Conservation (phyloP, 2,888 invertebrate genomes). For the Chesias legatella region DNA sequence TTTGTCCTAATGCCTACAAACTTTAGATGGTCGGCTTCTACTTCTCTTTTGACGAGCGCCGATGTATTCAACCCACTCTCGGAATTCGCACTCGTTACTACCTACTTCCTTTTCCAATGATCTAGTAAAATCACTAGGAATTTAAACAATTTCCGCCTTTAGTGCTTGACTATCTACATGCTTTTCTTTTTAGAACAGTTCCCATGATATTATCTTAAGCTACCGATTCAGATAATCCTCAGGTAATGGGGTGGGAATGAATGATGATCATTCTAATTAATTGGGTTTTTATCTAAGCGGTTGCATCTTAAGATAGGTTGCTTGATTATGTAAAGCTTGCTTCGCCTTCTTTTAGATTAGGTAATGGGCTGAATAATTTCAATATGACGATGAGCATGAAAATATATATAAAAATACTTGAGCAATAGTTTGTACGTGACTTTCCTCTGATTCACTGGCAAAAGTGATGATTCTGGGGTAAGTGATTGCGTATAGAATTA, state of each 20-base stretch:
- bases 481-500: neutral
- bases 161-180: constrained; percentile 15
- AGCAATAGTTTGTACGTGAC: constrained; percentile 2
- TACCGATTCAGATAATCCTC: constrained; percentile 15
- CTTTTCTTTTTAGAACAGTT: constrained; percentile 12
- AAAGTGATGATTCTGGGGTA: constrained; percentile 1
- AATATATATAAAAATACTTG: constrained; percentile 3
- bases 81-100: constrained; percentile 21
- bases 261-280: constrained; percentile 21
- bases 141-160: constrained; percentile 21
- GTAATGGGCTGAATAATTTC: constrained; percentile 1
- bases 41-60: constrained; percentile 26
- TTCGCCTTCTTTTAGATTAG: constrained; percentile 10
- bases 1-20: no score
- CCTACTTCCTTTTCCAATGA: constrained; percentile 19
- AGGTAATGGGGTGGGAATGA: constrained; percentile 14
- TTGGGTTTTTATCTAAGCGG: constrained; percentile 15
- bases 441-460: neutral
- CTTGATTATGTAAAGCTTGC: constrained; percentile 12
- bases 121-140: constrained; percentile 4
- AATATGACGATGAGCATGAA: constrained; percentile 1
- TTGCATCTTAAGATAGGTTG: constrained; percentile 16
- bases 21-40: neutral
- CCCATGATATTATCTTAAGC: constrained; percentile 18
- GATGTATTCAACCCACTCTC: constrained; percentile 16